Base-by-base conservation (phyloP, 2,113 vertebrate species). In the Neogobius melanostomus region DNA sequence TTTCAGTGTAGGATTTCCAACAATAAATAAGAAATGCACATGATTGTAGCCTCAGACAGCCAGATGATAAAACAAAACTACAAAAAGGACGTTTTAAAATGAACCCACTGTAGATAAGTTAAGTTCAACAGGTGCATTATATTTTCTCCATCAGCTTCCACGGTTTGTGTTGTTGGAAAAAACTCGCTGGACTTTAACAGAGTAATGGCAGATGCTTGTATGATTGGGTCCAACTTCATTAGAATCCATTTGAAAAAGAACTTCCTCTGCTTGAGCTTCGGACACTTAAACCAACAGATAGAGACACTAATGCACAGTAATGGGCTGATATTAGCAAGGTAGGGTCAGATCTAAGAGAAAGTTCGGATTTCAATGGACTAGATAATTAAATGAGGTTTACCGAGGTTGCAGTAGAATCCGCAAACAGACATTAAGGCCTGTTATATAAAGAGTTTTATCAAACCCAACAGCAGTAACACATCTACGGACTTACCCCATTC, bases 401-500 rank as follows among this genome's bases (percentile, higher is more conserved):
- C 64, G 15, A 63, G 56, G 62, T 74, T 79, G 16, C 8, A 76
- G 85, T 78, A 77, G 78, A 68, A 65, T 21, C 59, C 68, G 68
- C 77, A 83, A 62, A 78, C 53, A 74, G 60, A 21, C 47, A 77
- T 87, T 82, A 65, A 71, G 53, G 53, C 8, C 45, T 54, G 21
- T 47, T 50, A 42, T 16, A 15, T 64, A 2, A 57, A 66, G 59
- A 72, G 46, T 48, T 0, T 14, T 67, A 68, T 63, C 72, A 69
- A 74, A 12, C 43, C 50, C 15, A 85, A 76, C 61, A 16, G 21
- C 28, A 17, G 48, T 1, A 6, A 68, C 61, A 6, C 45, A 61
- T 66, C 1, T 11, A 36, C 56, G 36, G 14, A 79, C 92, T 95
- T 85, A 99, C 98, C 95, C 98, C 98, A 99, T 56, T 97, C 94